Conservation (phyloP, 2,888 invertebrate genomes). For the Notodonta dromedarius region DNA sequence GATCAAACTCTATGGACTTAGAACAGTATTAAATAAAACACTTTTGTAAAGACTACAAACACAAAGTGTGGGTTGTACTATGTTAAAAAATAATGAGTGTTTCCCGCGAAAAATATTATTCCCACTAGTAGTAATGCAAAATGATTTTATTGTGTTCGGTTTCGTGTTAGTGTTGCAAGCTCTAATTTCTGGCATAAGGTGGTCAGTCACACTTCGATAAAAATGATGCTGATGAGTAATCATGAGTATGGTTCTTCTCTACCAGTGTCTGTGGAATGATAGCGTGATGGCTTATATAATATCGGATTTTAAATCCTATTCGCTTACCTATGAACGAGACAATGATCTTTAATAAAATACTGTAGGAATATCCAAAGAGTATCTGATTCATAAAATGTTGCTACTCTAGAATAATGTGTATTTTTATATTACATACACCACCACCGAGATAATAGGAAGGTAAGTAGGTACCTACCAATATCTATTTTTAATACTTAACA, state of each 20-base stretch:
- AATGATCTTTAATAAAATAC: constrained; percentile 33
- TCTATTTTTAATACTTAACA: constrained; percentile 6
- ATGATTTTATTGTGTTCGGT: constrained; percentile 54
- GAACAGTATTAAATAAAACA: constrained; percentile 42
- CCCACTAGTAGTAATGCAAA: constrained; percentile 26
- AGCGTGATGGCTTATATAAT: constrained; percentile 61
- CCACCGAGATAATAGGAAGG: constrained; percentile 25
- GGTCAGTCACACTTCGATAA: constrained; percentile 61
- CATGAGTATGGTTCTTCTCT: constrained; percentile 40
- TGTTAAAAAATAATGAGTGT: constrained; percentile 55
- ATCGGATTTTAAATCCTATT: constrained; percentile 44
- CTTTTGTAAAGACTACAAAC: constrained; percentile 41
- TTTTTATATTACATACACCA: constrained; percentile 39
- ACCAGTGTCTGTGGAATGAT: constrained; percentile 55
- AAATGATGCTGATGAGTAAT: constrained; percentile 48
- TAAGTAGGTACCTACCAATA: not conserved
- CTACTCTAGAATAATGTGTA: constrained; percentile 26
- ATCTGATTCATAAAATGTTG: constrained; percentile 53
- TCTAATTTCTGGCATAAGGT: constrained; percentile 66
- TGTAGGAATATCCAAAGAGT: constrained; percentile 49
- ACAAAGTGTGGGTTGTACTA: constrained; percentile 42
- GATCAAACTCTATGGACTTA: constrained; percentile 32
- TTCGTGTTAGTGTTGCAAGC: constrained; percentile 77
- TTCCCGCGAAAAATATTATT: constrained; percentile 12
- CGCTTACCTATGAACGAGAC: constrained; percentile 53